Conservation (phyloP, 2,113 vertebrate species). For the Heterotis niloticus region DNA sequence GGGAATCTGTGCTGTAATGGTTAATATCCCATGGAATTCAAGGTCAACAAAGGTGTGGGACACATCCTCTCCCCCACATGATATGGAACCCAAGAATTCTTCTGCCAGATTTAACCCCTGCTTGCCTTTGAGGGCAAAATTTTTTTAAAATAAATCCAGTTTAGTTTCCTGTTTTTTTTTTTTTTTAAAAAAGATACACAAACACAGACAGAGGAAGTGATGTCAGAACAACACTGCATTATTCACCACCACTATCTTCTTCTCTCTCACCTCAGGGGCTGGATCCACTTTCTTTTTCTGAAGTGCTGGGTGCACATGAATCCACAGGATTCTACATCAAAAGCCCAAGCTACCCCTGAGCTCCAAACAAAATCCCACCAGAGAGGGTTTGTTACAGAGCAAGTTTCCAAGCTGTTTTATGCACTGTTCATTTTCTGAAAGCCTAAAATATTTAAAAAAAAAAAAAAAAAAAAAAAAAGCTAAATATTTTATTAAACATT, state of each 20-base stretch:
- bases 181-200: constrained; percentile 26
- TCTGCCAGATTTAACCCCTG: constrained; percentile 31
- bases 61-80: background rate
- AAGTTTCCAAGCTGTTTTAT: background rate
- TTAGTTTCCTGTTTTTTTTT: constrained; percentile 42
- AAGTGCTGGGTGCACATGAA: background rate
- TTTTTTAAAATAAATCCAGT: constrained; percentile 32
- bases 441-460: no score
- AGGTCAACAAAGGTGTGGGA: background rate
- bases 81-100: no score
- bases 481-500: no score
- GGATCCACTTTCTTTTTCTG: background rate
- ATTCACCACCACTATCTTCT: constrained; percentile 41
- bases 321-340: constrained; percentile 12
- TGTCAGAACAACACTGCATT: constrained; percentile 44
- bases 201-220: constrained; percentile 48
- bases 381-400: background rate
- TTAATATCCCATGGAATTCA: constrained; percentile 9
- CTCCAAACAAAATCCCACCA: constrained; percentile 33
- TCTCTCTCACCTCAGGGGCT: constrained; percentile 35
- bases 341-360: constrained; percentile 26
- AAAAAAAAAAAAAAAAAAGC: no score
- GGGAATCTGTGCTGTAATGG: no score
- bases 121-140: constrained; percentile 41
- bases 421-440: constrained; percentile 3